Conservation (phyloP, 2,888 invertebrate genomes). For the Charanyca ferruginea region DNA sequence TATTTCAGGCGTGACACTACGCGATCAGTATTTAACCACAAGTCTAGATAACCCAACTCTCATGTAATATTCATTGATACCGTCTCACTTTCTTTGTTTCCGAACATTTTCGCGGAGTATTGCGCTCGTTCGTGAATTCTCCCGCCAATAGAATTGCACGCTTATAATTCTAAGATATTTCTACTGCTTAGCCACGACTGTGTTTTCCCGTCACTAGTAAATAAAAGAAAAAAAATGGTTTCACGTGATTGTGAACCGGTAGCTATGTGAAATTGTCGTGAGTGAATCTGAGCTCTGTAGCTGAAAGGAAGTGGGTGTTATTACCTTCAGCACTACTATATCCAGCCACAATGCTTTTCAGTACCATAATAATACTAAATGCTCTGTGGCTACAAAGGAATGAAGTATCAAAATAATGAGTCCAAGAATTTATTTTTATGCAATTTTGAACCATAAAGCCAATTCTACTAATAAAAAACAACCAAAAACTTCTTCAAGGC, state of each 20-base stretch:
- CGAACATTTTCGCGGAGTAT: conserved; percentile 49
- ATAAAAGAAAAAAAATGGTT: conserved; percentile 34
- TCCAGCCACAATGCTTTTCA: no score
- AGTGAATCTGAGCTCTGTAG: conserved; percentile 32
- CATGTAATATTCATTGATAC: conserved; percentile 47
- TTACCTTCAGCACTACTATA: neutral
- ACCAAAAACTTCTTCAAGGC: no score
- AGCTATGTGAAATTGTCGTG: conserved; percentile 36
- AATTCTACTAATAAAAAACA: no score
- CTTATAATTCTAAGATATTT: conserved; percentile 56
- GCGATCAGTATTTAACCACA: conserved; percentile 26
- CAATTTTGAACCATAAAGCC: no score
- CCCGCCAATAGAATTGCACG: conserved; percentile 57
- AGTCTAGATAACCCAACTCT: conserved; percentile 37
- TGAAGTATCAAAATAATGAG: no score
- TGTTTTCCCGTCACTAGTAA: conserved; percentile 46
- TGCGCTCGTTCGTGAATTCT: conserved; percentile 48
- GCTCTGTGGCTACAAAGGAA: no score
- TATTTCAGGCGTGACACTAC: conserved; percentile 12
- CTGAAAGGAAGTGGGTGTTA: neutral
- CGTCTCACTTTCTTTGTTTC: conserved; percentile 61
- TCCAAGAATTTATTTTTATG: no score
- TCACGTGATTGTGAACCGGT: conserved; percentile 36
- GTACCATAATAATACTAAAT: no score
- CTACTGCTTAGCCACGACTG: conserved; percentile 42